Base-by-base conservation (phyloP, 1,140 invertebrate species). In the Drosophila lowei region DNA sequence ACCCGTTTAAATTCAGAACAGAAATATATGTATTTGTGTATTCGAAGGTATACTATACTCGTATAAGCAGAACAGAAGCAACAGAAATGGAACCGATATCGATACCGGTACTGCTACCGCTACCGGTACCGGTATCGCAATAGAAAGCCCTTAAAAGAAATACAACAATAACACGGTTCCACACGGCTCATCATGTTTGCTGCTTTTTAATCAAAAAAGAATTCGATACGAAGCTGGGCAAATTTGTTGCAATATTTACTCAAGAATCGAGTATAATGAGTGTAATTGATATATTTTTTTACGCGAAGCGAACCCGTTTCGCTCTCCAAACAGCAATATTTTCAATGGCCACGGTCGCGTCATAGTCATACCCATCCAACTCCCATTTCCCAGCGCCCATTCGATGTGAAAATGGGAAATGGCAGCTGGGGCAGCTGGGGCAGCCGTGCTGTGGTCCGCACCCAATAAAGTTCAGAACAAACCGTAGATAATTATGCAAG, bases 401-500 rank as follows among this genome's bases (percentile, higher is more conserved):
- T 47, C 52, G 41, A 43, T 38, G 34, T 13, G 34, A 4, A 13
- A 38, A n/a, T 21, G 62, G 15, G 16, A 48, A 30, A 16, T 18
- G 44, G 30, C 2, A 13, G 7, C 16, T 6, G 30, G 16, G 28
- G 23, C 18, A 48, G 3, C 2, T 7, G 15, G 8, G 8, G 42
- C 18, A 38, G 25, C 21, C 30, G 15, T 50, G 30, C 42, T 16
- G 55, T 42, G 21, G 56, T 30, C n/a, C 41, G 44, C 23, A 56
- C n/a, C 15, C 23, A 56, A 55, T 23, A 42, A 44, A 44, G 42
- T 43, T 28, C 25, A 21, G 43, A 65, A 57, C 70, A 74, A 80
- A 76, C 57, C 64, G 73, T 85, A 88, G 77, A 88, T 79, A 84
- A 79, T 84, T 86, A 81, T 72, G 79, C 77, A 85, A 78, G 55